Evolutionary conservation across 2,888 invertebrate species (phyloP).

Genomic region (Mallateleia sp.): DNA sequence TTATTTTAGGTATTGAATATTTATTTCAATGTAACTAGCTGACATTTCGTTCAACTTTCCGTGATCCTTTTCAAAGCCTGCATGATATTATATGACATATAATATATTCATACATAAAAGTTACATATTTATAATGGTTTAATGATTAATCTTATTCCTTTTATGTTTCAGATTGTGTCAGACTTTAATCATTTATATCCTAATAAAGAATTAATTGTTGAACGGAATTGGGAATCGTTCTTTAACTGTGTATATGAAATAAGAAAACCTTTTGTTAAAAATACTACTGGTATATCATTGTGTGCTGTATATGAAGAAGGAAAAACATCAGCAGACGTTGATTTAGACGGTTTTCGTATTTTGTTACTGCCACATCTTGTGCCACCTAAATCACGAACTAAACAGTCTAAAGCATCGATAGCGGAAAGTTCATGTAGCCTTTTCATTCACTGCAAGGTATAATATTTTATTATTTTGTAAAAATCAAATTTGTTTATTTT

Average conservation of each 20-base stretch:
- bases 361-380: not conserved
- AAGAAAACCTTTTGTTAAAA: not conserved
- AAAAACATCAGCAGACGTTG: not conserved
- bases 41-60: too few relatives aligned
- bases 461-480: not conserved
- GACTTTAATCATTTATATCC: not conserved
- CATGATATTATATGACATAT: too few relatives aligned
- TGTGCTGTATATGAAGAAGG: not conserved
- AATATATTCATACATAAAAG: too few relatives aligned
- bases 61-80: too few relatives aligned
- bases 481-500: too few relatives aligned
- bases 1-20: too few relatives aligned
- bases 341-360: not conserved
- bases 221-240: not conserved
- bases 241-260: not conserved
- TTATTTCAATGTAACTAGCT: too few relatives aligned
- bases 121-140: not conserved
- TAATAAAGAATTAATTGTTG: not conserved
- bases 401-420: not conserved
- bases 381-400: not conserved
- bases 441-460: slow-evolving; percentile 2
- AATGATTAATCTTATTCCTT: too few relatives aligned
- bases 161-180: not conserved
- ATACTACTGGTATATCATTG: not conserved
- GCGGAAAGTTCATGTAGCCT: not conserved